Evolutionary conservation across 53 echinoderm and acorn worm genomes (phyloP), one percentile per base, ranked within the genome.

Genomic region (Hippasteria phrygiana): DNA sequence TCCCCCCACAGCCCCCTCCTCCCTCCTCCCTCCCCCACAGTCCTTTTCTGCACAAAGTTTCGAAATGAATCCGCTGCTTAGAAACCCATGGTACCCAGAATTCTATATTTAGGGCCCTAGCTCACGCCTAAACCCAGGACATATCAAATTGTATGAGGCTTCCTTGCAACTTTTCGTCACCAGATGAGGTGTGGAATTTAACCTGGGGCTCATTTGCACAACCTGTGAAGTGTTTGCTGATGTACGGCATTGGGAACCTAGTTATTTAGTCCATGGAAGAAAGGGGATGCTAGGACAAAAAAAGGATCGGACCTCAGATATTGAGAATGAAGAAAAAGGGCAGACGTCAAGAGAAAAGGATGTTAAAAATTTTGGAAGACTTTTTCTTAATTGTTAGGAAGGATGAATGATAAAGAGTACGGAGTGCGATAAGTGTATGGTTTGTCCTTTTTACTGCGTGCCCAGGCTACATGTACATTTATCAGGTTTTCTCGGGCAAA

Each of bases 131-230:
- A 67, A 2, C 69, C 42, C 71, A 85, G 85, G 85, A 85, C 53
- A 46, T 85, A 28, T 85, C 85, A 71, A 85, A 70, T 71, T 85
- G 48, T 13, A 67, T 10, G 47, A 37, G 24, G 55, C 51, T 85
- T 85, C 85, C 85, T 64, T 9, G 27, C 29, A 41, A 6, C 38
- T 71, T 85, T n/a, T 85, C 80, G 18, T 65, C 82, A 31, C 65
- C 28, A 7, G 28, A 7, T 65, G 45, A 82, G 66, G 65, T 66
- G 65, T 42, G 45, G 16, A 2, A 37, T 14, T 32, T 33, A 56
- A 38, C 56, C 37, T 75, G 46, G 13, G 20, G 28, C 50, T 14
- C 40, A 73, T 73, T 75, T 46, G 40, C 32, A 10, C 31, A 75
- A 75, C 47, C 50, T 75, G 75, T 75, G 75, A 75, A 75, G 48